Percentiles rank a stretch among this genome's conserved stretches.
These are phyloP conservation scores for Varecia variegata DNA, from an alignment of 2,797 vertebrate species.

Conservation along the genomic window DNA sequence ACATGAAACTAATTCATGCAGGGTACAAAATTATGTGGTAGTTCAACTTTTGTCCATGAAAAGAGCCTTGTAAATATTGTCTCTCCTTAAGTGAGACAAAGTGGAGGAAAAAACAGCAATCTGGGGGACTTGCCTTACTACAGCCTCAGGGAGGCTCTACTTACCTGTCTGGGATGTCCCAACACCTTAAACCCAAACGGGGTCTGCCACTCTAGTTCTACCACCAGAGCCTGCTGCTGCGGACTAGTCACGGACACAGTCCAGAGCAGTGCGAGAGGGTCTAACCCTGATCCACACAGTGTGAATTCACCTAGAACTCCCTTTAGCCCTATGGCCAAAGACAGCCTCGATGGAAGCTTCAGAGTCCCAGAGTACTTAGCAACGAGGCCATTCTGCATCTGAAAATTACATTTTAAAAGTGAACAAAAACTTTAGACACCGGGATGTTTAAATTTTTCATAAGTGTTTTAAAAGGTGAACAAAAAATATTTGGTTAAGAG, in stretches of 20 bases:
- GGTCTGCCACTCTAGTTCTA: neutral
- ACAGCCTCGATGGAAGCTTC: neutral
- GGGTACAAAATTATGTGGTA: neutral
- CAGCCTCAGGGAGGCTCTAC: too few relatives aligned
- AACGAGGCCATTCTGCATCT: neutral
- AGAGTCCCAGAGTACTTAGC: neutral
- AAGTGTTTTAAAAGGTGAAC: neutral
- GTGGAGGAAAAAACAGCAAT: rapidly evolving
- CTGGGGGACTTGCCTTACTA: neutral
- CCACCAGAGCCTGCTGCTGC: rapidly evolving
- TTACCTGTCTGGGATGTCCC: neutral
- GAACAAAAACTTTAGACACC: neutral
- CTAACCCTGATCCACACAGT: neutral
- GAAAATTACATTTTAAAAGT: neutral
- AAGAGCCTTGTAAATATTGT: neutral
- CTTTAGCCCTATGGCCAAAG: neutral
- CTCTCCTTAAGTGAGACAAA: neutral
- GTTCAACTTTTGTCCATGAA: neutral
- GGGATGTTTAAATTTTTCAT: neutral
- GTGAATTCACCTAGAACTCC: neutral
- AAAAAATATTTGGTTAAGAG: neutral
- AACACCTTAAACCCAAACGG: neutral
- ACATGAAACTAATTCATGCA: neutral
- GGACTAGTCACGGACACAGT: too few relatives aligned
- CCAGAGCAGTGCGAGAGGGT: rapidly evolving